Evolutionary conservation across 2,113 vertebrate genomes (phyloP), one percentile per base, ranked within the genome.

Genomic region (Morphnarchus princeps): DNA sequence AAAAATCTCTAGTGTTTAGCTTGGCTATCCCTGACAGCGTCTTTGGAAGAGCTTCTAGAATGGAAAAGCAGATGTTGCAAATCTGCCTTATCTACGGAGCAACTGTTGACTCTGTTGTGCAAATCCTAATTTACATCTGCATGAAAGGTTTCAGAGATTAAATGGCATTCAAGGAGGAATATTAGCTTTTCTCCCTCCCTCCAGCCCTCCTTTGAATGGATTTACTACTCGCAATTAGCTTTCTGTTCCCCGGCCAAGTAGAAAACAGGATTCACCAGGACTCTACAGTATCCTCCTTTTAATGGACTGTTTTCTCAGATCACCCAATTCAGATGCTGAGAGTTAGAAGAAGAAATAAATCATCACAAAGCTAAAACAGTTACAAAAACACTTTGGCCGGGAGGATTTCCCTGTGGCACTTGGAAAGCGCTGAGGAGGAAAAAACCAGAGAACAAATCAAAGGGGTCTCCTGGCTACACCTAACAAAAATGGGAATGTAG

Each of bases 51-150:
- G 86, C 84, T 93, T 89, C 89, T 82, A 78, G 28, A 94, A 97
- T 94, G 87, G 95, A 95, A 97, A 97, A 97, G 96, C 97, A 97
- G 97, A 97, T 97, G 97, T 97, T 97, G 89, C 96, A 97, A 96
- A 97, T 97, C 97, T 97, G 95, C 95, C 96, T 97, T 96, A 94
- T 96, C 94, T 94, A 58, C 2, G 0, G 82, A 96, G 96, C 92
- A 96, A 97, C 95, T 96, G 96, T 96, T 96, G 97, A 97, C 95
- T 96, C 93, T 94, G 96, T 96, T 97, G 94, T 94, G 94, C 87
- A 97, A 97, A 96, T 97, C 96, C 95, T 97, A 94, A 97, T 96
- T 97, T 97, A 97, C 96, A 97, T 97, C 93, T 96, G 93, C 94
- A 96, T 95, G 95, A 97, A 94, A 96, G 96, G 97, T 95, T 97